Evolutionary conservation across 2,113 vertebrate species (phyloP), one percentile per base, ranked within the genome.

Genomic region (Ammodramus savannarum): DNA sequence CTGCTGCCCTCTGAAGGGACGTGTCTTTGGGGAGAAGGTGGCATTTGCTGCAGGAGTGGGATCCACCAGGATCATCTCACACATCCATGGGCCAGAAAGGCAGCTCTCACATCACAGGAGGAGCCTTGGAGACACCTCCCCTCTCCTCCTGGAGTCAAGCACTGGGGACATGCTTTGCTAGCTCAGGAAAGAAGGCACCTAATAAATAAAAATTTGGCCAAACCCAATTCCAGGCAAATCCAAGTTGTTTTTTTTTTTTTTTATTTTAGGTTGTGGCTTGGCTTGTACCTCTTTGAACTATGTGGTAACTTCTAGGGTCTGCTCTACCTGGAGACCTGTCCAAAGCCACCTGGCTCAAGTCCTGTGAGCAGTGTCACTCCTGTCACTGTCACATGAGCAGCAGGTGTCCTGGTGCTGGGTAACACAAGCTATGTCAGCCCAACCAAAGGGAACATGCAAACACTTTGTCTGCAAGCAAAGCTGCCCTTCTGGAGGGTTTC

Each of bases 151-250:
- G 34, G 3, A 51, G 17, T 61, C n/a, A 13, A 59, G 61, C 0
- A 0, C 81, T 65, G 82, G 54, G 73, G 58, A 73, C 44, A n/a
- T 3, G 23, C 62, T 91, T 81, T 82, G 76, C 92, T 94, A 89
- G 69, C 87, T 97, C 44, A 73, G 86, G 89, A 87, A 58, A 82
- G 77, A 95, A 96, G 94, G 91, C 93, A 95, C 81, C 86, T 49
- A 27, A 52, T 58, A 90, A 85, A 23, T 8, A 61, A 39, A 41
- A 61, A 34, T 15, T 39, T 41, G 13, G 66, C 46, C 38, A 26
- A 81, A 67, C 8, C 16, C 74, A 63, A 38, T 74, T 78, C 39
- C 52, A 85, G 69, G 52, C 48, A 85, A 83, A 51, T 69, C 57
- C 19, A 61, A 69, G 26, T 13, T 2, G 3, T 44, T 19, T 52